A percentile compares a stretch with the other conserved stretches of the same genome.
These are phyloP conservation scores for Actinemys pallida DNA, from an alignment of 2,113 vertebrate species.

Conservation along the genomic window DNA sequence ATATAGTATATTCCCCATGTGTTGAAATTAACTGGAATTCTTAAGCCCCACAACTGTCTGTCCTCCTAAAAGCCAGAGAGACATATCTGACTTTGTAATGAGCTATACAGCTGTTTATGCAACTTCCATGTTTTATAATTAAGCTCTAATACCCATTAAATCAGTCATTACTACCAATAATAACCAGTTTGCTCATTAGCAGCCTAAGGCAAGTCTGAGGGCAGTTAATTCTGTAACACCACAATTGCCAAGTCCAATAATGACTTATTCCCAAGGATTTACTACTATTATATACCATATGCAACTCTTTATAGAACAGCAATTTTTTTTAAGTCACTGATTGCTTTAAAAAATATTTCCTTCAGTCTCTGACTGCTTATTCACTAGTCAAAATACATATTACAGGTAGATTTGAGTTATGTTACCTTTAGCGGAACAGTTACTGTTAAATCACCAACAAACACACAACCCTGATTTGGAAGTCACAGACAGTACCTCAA, in stretches of 20 bases:
- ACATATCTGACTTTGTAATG: conserved; percentile 58
- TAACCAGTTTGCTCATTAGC: conserved; percentile 38
- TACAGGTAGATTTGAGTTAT: not conserved
- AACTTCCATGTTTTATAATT: conserved; percentile 45
- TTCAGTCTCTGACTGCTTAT: not conserved
- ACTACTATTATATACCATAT: not conserved
- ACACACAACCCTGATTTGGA: not conserved
- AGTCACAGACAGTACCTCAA: not conserved
- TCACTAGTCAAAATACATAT: not conserved
- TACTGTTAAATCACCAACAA: not conserved
- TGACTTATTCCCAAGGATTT: not conserved
- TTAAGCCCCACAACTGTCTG: conserved; percentile 23
- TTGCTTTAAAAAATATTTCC: not conserved
- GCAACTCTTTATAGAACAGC: conserved; percentile 2
- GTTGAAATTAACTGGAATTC: conserved; percentile 42
- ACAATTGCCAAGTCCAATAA: not conserved
- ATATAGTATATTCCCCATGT: not conserved
- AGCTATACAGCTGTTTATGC: conserved; percentile 44
- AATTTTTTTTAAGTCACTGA: not conserved
- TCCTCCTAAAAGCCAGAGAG: conserved; percentile 40
- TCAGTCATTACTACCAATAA: conserved; percentile 29
- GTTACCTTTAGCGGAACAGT: not conserved
- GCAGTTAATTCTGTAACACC: conserved; percentile 19
- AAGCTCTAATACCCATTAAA: conserved; percentile 59
- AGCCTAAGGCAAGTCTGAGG: conserved; percentile 32